Percentiles rank a stretch among this genome's conserved stretches.
Conservation (phyloP, 2,888 invertebrate genomes). For the Molanna angustata region DNA sequence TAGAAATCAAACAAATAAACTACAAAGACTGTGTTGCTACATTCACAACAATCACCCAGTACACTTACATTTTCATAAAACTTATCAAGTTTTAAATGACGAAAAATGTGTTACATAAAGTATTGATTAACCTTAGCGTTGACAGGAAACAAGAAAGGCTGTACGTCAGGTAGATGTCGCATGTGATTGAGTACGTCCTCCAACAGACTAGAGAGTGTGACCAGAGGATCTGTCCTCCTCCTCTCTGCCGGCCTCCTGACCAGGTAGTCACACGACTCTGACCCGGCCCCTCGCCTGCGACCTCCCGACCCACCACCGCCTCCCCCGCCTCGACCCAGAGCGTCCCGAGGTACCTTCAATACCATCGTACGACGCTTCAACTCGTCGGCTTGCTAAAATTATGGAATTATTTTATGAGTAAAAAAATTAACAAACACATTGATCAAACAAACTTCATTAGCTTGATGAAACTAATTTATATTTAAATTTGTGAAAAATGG, state of each 20-base stretch:
- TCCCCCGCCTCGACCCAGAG: conserved; percentile 61
- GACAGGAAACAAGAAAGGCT: conserved; percentile 92
- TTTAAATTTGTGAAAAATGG: too few species aligned
- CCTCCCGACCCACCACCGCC: conserved; percentile 49
- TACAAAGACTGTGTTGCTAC: too few species aligned
- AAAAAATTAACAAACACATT: too few species aligned
- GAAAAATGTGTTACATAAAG: too few species aligned
- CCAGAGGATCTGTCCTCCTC: conserved; percentile 92
- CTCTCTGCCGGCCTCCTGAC: conserved; percentile 85
- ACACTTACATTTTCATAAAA: too few species aligned
- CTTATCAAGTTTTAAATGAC: too few species aligned
- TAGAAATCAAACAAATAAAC: too few species aligned
- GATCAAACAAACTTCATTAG: too few species aligned
- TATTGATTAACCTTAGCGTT: conserved; percentile 78
- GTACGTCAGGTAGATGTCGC: conserved; percentile 87
- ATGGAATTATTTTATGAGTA: too few species aligned
- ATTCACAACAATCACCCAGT: too few species aligned
- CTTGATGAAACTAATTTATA: too few species aligned
- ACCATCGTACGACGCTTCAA: conserved; percentile 75
- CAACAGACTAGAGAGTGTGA: conserved; percentile 87
- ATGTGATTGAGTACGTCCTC: conserved; percentile 92
- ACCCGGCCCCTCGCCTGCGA: conserved; percentile 45
- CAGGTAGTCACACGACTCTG: conserved; percentile 73
- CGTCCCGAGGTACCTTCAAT: conserved; percentile 75
- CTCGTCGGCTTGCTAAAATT: conserved; percentile 76